Percentiles rank a stretch among this genome's conserved stretches.
These are phyloP conservation scores for Corapipo altera DNA, from an alignment of 2,113 vertebrate species.

Conservation along the genomic window DNA sequence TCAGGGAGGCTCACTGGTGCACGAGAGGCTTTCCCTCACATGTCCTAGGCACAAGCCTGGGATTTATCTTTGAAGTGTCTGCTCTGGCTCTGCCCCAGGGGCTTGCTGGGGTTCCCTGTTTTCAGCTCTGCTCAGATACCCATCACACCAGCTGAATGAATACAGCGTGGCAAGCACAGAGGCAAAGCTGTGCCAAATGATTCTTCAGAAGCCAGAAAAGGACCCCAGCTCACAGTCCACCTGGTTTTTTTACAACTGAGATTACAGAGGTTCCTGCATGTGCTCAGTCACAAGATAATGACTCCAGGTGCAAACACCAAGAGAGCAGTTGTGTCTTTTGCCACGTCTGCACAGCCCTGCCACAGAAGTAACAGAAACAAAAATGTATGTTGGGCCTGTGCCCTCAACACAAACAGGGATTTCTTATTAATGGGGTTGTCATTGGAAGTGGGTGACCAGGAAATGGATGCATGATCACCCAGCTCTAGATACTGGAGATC, in stretches of 20 bases:
- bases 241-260: neutral
- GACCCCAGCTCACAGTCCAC: neutral
- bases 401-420: neutral
- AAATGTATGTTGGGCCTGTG: neutral
- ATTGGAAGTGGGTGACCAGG: neutral
- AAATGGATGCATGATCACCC: fast-evolving
- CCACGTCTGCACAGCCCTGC: neutral
- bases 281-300: neutral
- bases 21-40: neutral
- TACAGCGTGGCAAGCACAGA: neutral
- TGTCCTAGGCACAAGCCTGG: neutral
- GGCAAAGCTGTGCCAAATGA: neutral
- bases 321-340: neutral
- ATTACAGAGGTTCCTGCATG: neutral
- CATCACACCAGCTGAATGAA: neutral
- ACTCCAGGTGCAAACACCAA: neutral
- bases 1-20: neutral
- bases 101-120: neutral
- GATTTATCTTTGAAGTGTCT: neutral
- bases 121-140: conserved; percentile 13
- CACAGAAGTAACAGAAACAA: neutral
- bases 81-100: neutral
- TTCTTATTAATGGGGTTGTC: neutral
- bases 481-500: neutral
- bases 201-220: neutral